Base-by-base conservation (phyloP, 2,888 invertebrate species). In the Campoletis raptor region DNA sequence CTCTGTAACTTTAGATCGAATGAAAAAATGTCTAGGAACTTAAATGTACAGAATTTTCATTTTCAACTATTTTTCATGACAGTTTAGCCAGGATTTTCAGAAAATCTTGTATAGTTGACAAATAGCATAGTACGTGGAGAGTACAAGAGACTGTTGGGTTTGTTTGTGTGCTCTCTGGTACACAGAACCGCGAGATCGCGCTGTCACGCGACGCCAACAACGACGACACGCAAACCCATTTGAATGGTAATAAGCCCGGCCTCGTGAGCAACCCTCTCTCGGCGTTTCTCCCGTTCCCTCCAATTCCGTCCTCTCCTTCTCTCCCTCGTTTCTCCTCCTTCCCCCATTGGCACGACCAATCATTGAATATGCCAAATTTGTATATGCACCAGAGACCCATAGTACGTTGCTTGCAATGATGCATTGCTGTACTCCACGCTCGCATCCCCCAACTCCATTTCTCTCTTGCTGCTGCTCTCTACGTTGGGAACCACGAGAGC, bases 331-430 rank as follows among this genome's bases (percentile, higher is more conserved):
- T 54, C 64, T 64, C 72, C 30, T 21, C 52, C 52, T 15, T 10
- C 45, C 70, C 30, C 81, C 54, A 7, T 36, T n/a, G 37, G 52
- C 76, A 72, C 90, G 91, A 90, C 90, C 92, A 90, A 92, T 92
- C 92, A 91, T 91, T 90, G 90, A 90, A 88, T 90, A 90, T 90
- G 92, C 90, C 91, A 92, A 93, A 93, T 93, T 91, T 91, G 92
- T 91, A 91, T 91, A 90, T 90, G 89, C 90, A 88, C 87, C 87
- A 81, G 86, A 87, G 90, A 89, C 78, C 81, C 85, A 84, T 87
- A 79, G 85, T 76, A 52, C 61, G 37, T 76, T 67, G 64, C 70
- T 36, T 77, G 66, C 72, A 57, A 61, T 81, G 66, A 85, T 81
- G 77, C 77, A 81, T 85, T 57, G 85, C 67, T 78, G 30, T 57